Evolutionary conservation across 1,140 invertebrate species (phyloP).

Genomic region (Drosophila willistoni): DNA sequence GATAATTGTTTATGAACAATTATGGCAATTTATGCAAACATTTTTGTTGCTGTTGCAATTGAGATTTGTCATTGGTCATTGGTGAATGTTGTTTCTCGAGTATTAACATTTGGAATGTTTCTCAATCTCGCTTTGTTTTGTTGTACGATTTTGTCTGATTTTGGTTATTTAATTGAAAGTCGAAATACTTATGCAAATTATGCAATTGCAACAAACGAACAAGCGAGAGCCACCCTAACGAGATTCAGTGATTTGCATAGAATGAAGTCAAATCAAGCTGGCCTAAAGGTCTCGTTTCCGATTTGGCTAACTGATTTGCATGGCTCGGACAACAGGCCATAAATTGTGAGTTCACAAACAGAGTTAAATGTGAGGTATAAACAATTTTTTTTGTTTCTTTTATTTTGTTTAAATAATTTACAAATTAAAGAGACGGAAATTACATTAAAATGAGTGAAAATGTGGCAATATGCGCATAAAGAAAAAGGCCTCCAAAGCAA

Average conservation of each 20-base stretch:
- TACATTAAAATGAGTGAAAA: conserved; percentile 76
- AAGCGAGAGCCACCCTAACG: conserved; percentile 48
- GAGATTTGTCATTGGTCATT: conserved; percentile 64
- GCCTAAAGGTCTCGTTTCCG: conserved; percentile 10
- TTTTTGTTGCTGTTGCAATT: conserved; percentile 39
- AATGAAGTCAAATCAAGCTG: conserved; percentile 44
- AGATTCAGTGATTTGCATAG: conserved; percentile 69
- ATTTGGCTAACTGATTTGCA: conserved; percentile 60
- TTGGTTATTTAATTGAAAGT: conserved; percentile 77
- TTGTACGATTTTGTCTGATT: conserved; percentile 20
- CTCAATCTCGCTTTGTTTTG: background rate
- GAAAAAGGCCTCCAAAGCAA: conserved; percentile 6
- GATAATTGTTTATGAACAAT: conserved; percentile 66
- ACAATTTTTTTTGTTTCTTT: background rate
- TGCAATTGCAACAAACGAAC: conserved; percentile 1
- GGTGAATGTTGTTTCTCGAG: conserved; percentile 69
- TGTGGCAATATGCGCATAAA: conserved; percentile 26
- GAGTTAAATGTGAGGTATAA: background rate
- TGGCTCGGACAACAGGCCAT: conserved; percentile 25
- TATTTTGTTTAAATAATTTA: conserved; percentile 68
- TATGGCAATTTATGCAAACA: conserved; percentile 76
- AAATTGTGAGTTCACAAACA: background rate
- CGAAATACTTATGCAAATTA: conserved; percentile 78
- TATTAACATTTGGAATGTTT: conserved; percentile 77
- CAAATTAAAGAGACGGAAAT: conserved; percentile 75